Evolutionary conservation across 2,888 invertebrate species (phyloP).

Genomic region (Himalopsyche anomala): DNA sequence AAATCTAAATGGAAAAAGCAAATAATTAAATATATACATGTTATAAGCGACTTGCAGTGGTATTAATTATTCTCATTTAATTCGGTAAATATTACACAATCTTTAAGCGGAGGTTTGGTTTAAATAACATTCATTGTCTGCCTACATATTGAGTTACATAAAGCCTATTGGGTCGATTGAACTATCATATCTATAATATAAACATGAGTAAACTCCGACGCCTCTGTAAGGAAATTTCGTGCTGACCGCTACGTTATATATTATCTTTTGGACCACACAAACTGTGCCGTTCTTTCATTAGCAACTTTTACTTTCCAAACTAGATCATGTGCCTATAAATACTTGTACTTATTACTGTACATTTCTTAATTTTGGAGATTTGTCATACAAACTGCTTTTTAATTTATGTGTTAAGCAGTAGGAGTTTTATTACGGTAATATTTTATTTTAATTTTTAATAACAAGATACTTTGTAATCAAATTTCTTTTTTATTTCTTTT

Average conservation of each 20-base stretch:
- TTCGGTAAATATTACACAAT: conserved; percentile 35
- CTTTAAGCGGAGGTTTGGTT: not conserved
- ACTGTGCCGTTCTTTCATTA: conserved; percentile 45
- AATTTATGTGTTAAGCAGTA: conserved; percentile 29
- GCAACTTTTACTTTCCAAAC: conserved; percentile 60
- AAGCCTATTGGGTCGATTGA: not conserved
- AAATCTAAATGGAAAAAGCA: no score
- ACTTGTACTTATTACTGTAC: conserved; percentile 18
- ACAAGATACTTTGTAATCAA: no score
- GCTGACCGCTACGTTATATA: conserved; percentile 19
- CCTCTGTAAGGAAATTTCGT: conserved; percentile 18
- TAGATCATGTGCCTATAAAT: conserved; percentile 42
- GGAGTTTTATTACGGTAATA: conserved; percentile 11
- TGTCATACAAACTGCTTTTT: conserved; percentile 20
- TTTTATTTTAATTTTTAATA: conserved; percentile 15
- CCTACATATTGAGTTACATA: conserved; percentile 17
- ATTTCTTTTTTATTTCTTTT: no score
- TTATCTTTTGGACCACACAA: conserved; percentile 37
- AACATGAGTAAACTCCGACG: not conserved
- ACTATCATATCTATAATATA: not conserved
- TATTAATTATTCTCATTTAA: conserved; percentile 42
- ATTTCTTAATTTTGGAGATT: conserved; percentile 4
- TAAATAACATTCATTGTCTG: not conserved
- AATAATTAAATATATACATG: no score
- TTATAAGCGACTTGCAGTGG: not conserved